These are phyloP conservation scores for Ophonus ardosiacus DNA, from an alignment of 2,888 invertebrate species.

Conservation along the genomic window DNA sequence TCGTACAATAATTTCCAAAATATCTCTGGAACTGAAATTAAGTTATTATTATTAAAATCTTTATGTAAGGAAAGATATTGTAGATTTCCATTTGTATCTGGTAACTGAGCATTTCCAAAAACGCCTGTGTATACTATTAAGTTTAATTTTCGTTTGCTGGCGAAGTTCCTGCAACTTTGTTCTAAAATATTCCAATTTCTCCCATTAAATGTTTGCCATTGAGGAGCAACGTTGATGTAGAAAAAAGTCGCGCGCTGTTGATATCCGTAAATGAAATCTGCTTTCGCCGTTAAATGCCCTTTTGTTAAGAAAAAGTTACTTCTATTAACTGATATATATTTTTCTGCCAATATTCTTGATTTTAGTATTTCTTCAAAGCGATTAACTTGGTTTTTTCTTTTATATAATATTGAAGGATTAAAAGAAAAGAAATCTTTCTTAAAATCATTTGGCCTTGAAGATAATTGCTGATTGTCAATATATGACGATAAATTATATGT, in stretches of 20 bases:
- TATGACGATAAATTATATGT: constrained; percentile 76
- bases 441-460: constrained; percentile 76
- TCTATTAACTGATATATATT: constrained; percentile 75
- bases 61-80: constrained; percentile 71
- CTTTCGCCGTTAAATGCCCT: constrained; percentile 81
- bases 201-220: constrained; percentile 82
- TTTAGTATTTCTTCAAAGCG: constrained; percentile 73
- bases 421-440: constrained; percentile 76
- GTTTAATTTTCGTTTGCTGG: constrained; percentile 71
- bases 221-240: constrained; percentile 82
- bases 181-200: constrained; percentile 79
- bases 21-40: constrained; percentile 75
- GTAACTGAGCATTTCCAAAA: constrained; percentile 79
- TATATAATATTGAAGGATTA: constrained; percentile 70
- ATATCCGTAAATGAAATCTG: constrained; percentile 80
- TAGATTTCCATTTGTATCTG: constrained; percentile 73
- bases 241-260: constrained; percentile 81
- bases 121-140: constrained; percentile 80
- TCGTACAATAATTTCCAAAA: constrained; percentile 81
- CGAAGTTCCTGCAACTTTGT: constrained; percentile 75
- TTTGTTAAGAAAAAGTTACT: constrained; percentile 77
- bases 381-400: constrained; percentile 71
- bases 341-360: constrained; percentile 72
- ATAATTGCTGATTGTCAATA: constrained; percentile 76
- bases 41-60: constrained; percentile 49